Conservation (phyloP, 2,113 vertebrate species). For the Micronycteris hirsuta region DNA sequence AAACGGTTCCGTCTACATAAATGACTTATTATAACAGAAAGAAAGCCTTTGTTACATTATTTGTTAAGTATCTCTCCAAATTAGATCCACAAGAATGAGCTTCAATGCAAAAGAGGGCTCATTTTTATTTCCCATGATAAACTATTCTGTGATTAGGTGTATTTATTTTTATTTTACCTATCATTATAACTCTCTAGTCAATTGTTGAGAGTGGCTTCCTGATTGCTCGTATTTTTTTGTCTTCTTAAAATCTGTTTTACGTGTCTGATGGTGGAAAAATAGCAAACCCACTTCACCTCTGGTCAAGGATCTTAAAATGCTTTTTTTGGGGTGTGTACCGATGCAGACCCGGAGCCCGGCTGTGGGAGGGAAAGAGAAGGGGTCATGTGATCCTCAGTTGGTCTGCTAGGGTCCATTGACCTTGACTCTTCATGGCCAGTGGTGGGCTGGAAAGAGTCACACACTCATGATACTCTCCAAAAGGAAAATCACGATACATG, state of each 20-base stretch:
- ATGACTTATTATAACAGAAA: constrained; percentile 62
- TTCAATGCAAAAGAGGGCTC: constrained; percentile 59
- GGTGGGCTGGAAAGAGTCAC: background rate
- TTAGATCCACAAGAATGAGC: constrained; percentile 57
- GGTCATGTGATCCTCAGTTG: rapidly evolving
- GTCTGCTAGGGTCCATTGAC: background rate
- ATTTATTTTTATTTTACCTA: constrained; percentile 64
- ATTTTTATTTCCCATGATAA: constrained; percentile 59
- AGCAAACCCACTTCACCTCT: background rate
- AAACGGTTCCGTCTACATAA: constrained; percentile 51
- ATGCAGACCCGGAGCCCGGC: background rate
- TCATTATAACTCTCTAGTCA: constrained; percentile 11
- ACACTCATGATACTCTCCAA: background rate
- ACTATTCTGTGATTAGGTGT: constrained; percentile 66
- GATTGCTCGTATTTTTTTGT: background rate
- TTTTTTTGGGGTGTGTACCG: background rate
- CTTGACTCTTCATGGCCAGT: background rate
- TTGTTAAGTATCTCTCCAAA: constrained; percentile 62
- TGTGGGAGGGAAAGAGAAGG: background rate
- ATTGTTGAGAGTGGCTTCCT: constrained; percentile 43
- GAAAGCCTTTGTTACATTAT: constrained; percentile 56
- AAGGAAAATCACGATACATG: background rate
- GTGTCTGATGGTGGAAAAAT: background rate
- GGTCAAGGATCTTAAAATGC: background rate
- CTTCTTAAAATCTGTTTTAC: constrained; percentile 29